Evolutionary conservation across 2,797 vertebrate genomes (phyloP).

Genomic region (Cirrhinus molitorella): DNA sequence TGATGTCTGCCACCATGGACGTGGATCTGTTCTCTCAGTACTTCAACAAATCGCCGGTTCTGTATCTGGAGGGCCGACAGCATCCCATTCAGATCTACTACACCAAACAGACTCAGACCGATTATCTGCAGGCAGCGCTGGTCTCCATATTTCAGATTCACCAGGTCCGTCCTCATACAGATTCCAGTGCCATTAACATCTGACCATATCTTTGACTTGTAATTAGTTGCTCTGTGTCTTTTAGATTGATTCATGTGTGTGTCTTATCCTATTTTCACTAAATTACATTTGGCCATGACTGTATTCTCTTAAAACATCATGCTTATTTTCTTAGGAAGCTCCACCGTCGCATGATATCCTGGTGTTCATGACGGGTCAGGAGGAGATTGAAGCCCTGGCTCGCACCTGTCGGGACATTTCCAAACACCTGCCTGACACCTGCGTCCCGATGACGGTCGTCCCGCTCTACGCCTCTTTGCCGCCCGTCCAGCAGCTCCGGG

Average conservation of each 20-base stretch:
- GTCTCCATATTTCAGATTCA: conserved; percentile 96
- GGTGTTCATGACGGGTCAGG: conserved; percentile 97
- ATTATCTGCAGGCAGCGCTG: conserved; percentile 94
- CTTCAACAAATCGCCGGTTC: conserved; percentile 91
- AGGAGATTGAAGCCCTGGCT: conserved; percentile 96
- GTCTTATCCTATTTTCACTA: neutral
- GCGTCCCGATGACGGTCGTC: conserved; percentile 85
- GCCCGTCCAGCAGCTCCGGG: conserved; percentile 89
- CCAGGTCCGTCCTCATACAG: conserved; percentile 79
- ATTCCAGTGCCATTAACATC: neutral
- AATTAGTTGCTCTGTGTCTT: neutral
- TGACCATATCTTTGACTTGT: neutral
- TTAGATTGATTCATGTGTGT: neutral
- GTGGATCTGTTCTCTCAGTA: conserved; percentile 97
- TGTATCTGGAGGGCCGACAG: conserved; percentile 96
- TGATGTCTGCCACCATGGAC: conserved; percentile 99
- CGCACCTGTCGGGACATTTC: conserved; percentile 92
- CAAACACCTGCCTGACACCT: conserved; percentile 90
- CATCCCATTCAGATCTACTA: conserved; percentile 95
- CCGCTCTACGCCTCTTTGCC: conserved; percentile 95
- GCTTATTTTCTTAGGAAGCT: conserved; percentile 80
- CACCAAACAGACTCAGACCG: conserved; percentile 91
- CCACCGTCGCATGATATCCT: conserved; percentile 90
- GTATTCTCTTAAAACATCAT: neutral
- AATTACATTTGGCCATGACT: too few relatives aligned